Evolutionary conservation across 2,888 invertebrate genomes (phyloP).

Genomic region (Epirrita christyi): DNA sequence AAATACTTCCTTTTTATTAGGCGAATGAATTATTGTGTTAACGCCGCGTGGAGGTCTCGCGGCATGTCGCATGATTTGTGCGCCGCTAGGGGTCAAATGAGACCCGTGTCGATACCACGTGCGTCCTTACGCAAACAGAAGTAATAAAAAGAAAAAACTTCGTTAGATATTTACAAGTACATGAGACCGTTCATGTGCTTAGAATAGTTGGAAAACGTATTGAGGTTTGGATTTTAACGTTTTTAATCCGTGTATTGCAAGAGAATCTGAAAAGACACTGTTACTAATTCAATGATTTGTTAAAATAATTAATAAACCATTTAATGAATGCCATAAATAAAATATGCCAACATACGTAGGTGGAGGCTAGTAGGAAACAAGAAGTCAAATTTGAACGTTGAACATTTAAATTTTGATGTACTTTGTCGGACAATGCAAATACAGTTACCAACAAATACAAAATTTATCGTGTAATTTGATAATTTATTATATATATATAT

Average conservation of each 20-base stretch:
- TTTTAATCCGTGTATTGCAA: neutral
- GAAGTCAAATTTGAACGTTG: no score
- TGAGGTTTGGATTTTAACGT: neutral
- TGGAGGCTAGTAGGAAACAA: no score
- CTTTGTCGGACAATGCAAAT: no score
- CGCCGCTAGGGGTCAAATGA: conserved; percentile 55
- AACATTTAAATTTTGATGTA: no score
- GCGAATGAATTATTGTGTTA: conserved; percentile 24
- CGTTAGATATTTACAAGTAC: conserved; percentile 6
- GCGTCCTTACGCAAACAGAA: conserved; percentile 52
- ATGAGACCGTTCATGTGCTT: conserved; percentile 10
- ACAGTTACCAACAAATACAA: no score
- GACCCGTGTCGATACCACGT: conserved; percentile 71
- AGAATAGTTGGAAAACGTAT: neutral
- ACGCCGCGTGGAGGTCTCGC: conserved; percentile 35
- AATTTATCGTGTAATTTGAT: no score
- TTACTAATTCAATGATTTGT: no score
- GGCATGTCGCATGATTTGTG: conserved; percentile 77
- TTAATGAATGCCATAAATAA: no score
- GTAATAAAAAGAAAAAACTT: conserved; percentile 25
- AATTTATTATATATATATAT: no score
- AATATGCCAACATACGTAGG: no score
- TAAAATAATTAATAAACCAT: no score
- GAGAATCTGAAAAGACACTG: neutral
- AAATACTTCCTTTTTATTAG: conserved; percentile 17